Base-by-base conservation (phyloP, 2,797 vertebrate genomes). In the Dermochelys coriacea region DNA sequence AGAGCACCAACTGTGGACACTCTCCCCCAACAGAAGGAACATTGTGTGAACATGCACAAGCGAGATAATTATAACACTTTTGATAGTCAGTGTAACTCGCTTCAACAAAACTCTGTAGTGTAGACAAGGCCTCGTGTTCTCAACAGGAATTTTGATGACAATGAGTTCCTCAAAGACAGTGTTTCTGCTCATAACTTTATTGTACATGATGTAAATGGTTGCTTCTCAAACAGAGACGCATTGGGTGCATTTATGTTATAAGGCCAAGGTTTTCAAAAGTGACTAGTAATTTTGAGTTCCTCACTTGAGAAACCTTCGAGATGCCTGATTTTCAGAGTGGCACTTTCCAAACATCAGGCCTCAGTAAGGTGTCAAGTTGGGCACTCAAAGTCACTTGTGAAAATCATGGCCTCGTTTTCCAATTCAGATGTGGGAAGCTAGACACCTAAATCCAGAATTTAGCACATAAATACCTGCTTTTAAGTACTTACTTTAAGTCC, bases 331-430 rank as follows among this genome's bases (percentile, higher is more conserved):
- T 87, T 77, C 49, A 94, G 54, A 91, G 77, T 87, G 50, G 45
- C 37, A 18, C 91, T 94, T 96, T 83, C 71, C 87, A 92, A 92
- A 94, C 78, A 74, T 90, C 93, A 94, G 84, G 45, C 7, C 89
- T 71, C 64, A 71, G 31, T 71, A 37, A 71, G n/a, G 18, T 71
- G 64, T 12, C 37, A 10, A 37, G 64, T 5, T 41, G 37, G n/a
- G 19, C n/a, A 68, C 19, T 21, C 19, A 41, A 68, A 21, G 18
- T 41, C 34, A 37, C 19, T 37, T 71, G 37, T 71, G 8, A 41
- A 71, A 41, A 71, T 71, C 37, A 21, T 9, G 8, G n/a, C 64
- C 57, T 23, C 37, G 11, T 37, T 78, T 80, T 81, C 75, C 74
- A 88, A 95, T 87, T 91, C 85, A 93, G 54, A 85, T 18, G 10